Conservation (phyloP, 2,797 vertebrate genomes). For the Chaenodraco wilsoni region DNA sequence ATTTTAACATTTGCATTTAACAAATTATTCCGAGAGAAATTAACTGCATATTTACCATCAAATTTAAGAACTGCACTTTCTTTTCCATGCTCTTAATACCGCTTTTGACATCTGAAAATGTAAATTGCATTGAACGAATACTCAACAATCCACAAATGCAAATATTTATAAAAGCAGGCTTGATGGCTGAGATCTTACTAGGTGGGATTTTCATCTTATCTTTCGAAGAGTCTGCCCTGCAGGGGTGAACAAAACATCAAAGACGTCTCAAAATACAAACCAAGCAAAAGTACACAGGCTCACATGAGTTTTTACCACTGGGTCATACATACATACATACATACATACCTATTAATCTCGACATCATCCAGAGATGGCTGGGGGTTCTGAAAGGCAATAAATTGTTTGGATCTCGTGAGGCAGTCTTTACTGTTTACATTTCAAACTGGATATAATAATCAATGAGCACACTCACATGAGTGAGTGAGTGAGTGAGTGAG, state of each 20-base stretch:
- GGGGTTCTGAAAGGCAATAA: constrained; percentile 42
- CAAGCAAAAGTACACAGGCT: not conserved
- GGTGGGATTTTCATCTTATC: not conserved
- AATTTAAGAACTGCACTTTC: not conserved
- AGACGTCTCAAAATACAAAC: not conserved
- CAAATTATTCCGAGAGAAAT: not conserved
- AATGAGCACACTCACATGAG: too few relatives aligned
- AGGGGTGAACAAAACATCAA: constrained; percentile 21
- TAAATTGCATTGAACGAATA: constrained; percentile 6
- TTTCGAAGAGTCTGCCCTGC: constrained; percentile 21
- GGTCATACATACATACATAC: constrained; percentile 47
- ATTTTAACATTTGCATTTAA: not conserved
- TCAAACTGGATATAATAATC: not conserved
- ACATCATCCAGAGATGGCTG: accelerated
- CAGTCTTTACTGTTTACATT: too few relatives aligned
- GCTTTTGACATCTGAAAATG: not conserved
- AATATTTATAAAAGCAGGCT: not conserved
- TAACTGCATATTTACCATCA: constrained; percentile 36
- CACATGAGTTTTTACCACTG: not conserved
- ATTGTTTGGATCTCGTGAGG: not conserved
- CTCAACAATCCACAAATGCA: not conserved
- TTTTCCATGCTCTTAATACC: not conserved
- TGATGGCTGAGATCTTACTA: constrained; percentile 27
- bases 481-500: too few relatives aligned
- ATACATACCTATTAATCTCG: constrained; percentile 18